These are phyloP conservation scores for Passer domesticus DNA, from an alignment of 2,113 vertebrate species.

Conservation along the genomic window DNA sequence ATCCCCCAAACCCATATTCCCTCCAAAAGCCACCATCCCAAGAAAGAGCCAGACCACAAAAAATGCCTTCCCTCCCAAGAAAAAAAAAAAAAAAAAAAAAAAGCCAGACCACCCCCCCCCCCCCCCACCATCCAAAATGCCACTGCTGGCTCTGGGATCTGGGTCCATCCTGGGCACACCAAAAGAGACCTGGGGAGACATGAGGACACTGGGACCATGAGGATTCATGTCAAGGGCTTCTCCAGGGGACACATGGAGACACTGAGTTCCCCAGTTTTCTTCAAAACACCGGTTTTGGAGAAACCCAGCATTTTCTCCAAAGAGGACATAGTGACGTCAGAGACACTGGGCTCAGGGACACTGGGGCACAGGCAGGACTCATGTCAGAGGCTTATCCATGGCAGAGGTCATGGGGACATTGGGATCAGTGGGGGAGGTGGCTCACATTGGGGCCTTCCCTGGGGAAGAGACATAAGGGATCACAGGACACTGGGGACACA, in stretches of 20 bases:
- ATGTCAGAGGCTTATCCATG: too few species aligned
- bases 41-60: background rate
- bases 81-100: background rate
- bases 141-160: background rate
- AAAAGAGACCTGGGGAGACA: background rate
- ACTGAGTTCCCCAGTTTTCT: background rate
- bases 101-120: too few species aligned
- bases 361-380: background rate
- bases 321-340: background rate
- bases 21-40: background rate
- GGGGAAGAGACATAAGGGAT: background rate
- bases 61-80: background rate
- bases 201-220: background rate
- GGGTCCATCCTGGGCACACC: background rate
- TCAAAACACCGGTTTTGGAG: background rate
- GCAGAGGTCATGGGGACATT: background rate
- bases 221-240: background rate
- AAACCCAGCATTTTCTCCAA: background rate
- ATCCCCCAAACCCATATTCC: background rate
- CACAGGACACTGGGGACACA: accelerated
- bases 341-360: background rate
- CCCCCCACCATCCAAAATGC: background rate
- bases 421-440: background rate
- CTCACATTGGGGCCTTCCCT: background rate
- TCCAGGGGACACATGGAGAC: background rate